phyloP scores from a whole-genome alignment of 2,888 invertebrate species.

The Heliconius ethilla region DNA sequence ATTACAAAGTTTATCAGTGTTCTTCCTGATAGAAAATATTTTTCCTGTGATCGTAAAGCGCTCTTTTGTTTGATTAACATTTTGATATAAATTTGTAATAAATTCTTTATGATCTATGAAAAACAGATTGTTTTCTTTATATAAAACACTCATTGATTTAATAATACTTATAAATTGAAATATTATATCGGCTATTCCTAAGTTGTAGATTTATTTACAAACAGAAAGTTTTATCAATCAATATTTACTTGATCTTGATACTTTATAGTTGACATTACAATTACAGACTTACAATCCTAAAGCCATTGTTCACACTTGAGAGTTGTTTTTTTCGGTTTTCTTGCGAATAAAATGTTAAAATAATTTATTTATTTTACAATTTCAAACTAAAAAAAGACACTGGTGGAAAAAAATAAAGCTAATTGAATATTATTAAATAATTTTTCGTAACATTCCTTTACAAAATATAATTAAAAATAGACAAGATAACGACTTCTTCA shows the following conservation, averaged over 20 bases:
- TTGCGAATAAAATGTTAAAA: too few species aligned
- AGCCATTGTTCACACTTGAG: background rate
- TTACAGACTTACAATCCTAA: background rate
- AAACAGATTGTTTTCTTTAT: constrained; percentile 37
- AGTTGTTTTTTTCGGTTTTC: background rate
- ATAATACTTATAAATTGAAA: background rate
- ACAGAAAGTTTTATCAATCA: background rate
- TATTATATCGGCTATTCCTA: background rate
- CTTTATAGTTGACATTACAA: background rate
- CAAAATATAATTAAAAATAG: too few species aligned
- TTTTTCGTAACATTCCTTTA: too few species aligned
- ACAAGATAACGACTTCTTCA: too few species aligned
- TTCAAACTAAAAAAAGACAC: too few species aligned
- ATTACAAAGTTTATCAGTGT: constrained; percentile 7
- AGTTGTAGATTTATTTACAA: background rate
- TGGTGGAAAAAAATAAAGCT: too few species aligned
- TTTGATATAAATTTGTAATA: constrained; percentile 56
- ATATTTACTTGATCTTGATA: too few species aligned
- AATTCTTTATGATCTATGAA: constrained; percentile 62
- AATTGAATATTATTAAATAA: too few species aligned
- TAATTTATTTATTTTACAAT: too few species aligned
- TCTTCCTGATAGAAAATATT: constrained; percentile 60
- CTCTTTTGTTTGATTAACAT: constrained; percentile 48
- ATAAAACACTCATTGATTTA: constrained; percentile 50
- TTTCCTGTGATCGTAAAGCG: constrained; percentile 53